Evolutionary conservation across 92 coral and sea anemone species (phyloP), one percentile per base, ranked within the genome.

Genomic region (Porites cylindrica): DNA sequence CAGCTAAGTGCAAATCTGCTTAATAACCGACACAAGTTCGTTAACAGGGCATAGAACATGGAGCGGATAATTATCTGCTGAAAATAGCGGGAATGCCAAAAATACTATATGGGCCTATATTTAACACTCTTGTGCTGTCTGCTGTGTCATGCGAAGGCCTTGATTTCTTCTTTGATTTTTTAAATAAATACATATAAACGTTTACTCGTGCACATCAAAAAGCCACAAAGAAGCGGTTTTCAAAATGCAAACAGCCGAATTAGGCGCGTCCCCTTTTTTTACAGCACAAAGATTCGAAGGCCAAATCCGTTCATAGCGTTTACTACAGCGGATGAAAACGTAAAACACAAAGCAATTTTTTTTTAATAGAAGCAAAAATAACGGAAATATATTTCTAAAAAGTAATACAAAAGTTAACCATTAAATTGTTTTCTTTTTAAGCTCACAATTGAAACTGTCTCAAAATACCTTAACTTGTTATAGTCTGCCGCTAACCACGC

Each of bases 81-180:
- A 73, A 83, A 83, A 83, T 83, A 83, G 81, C 59, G 17, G 50
- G 11, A 62, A 17, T 59, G 67, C 87, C 70, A 32, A 70, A 69
- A 76, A 83, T 72, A 83, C 53, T 68, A 43, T 60, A 74, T 83
- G 80, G 87, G 50, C 80, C 80, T 62, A 83, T 83, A 83, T 83
- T 17, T 73, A 74, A 74, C 87, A 74, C 51, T 72, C 80, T 74
- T 63, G 72, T 60, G 38, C 20, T 20, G 63, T 61, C 80, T 51
- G 23, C 51, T 51, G 12, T 73, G 70, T 83, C 87, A 83, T 80
- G 87, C 87, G 87, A 83, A 11, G 11, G 87, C 11, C 47, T 38
- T 38, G 47, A 38, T 38, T 38, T 38, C 47, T 38, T 38, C 7
- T 38, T 38, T 38, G 47, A 38, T 4, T 38, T 38, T 38, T 38